Percentiles rank a stretch among this genome's conserved stretches.
Evolutionary conservation across 2,888 invertebrate genomes (phyloP).

Genomic region (Oxycera nigricornis): DNA sequence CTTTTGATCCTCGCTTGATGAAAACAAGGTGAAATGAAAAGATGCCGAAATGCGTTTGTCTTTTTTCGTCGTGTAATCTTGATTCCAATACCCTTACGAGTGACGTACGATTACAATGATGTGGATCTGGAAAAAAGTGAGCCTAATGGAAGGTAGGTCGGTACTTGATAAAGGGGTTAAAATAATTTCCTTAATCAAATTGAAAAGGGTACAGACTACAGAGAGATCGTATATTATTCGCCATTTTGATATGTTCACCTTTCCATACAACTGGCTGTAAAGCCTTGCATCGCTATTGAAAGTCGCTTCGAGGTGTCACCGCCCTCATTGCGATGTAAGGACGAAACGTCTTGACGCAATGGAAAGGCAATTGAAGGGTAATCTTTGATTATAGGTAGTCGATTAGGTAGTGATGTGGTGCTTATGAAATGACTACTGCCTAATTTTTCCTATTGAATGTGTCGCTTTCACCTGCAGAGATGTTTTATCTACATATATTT

Average conservation of each 20-base stretch:
- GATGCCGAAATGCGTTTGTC: conserved; percentile 8
- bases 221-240: not conserved
- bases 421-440: not conserved
- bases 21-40: conserved; percentile 20
- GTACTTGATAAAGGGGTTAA: not conserved
- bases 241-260: not conserved
- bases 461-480: not conserved
- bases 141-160: not conserved
- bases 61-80: not conserved
- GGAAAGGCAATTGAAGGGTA: not conserved
- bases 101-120: not conserved
- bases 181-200: conserved; percentile 2
- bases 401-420: not conserved
- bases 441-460: not conserved
- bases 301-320: not conserved
- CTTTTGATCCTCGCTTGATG: conserved; percentile 26
- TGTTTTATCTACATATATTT: too few relatives aligned
- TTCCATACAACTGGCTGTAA: not conserved
- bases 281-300: too few relatives aligned
- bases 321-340: not conserved
- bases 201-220: not conserved
- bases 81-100: not conserved
- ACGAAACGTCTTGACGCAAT: not conserved
- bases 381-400: conserved; percentile 9
- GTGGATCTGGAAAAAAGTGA: not conserved